Base-by-base conservation (phyloP, 2,113 vertebrate genomes). In the Cyprinodon tularosa region DNA sequence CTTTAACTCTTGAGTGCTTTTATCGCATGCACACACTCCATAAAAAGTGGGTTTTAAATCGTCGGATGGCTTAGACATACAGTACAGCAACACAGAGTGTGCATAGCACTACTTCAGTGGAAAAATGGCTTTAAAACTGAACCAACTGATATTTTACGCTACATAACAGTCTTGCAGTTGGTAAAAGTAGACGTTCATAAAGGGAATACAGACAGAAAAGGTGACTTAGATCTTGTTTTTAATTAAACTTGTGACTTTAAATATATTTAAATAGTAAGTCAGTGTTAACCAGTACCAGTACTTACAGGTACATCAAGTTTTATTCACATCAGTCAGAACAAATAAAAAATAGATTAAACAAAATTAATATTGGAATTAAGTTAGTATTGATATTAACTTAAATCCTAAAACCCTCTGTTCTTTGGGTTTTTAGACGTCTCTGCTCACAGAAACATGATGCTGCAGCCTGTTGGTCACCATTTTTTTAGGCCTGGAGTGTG, bases 1-100 rank as follows among this genome's bases (percentile, higher is more conserved):
- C 91, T 92, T 91, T 92, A 91, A 88, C 91, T 93, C 91, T 85
- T 86, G 87, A 92, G 77, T 91, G 91, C 92, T 90, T 92, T 92
- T 92, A 92, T 91, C 70, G 39, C 80, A 74, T 71, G 88, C 90
- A 92, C 85, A 89, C 89, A 92, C 84, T 59, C 81, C 90, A 93
- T 93, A 93, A 93, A 93, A 88, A 78, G 84, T 76, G 71, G 82
- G 39, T 71, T 75, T 29, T 75, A 50, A 72, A 81, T 77, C 10
- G 62, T 39, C 42, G 77, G 66, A 59, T 66, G 12, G 72, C 80
- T 79, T 68, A 38, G 80, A 77, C 64, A 14, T 73, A 77, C 77
- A 78, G 72, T 39, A 37, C 63, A 74, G 77, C 67, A 57, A 71
- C 45, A 75, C 39, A 39, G 59, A 12, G 39, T 74, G 75, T 65